phyloP scores from a whole-genome alignment of 2,797 vertebrate species.

The Pipistrellus kuhlii region DNA sequence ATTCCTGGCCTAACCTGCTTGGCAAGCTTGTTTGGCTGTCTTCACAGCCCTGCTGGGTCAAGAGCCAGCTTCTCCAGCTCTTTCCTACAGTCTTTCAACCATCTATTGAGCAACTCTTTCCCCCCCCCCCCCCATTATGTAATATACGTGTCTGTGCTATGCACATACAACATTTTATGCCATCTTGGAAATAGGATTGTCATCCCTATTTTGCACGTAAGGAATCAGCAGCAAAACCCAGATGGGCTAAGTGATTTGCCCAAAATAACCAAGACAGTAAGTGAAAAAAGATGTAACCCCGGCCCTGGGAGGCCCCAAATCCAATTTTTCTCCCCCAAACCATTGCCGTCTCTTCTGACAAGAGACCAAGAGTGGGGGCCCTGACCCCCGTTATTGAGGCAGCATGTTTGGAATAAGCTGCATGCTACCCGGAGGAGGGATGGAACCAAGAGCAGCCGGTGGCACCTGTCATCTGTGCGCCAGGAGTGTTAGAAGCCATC shows the following conservation, averaged over 20 bases:
- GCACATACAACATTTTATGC: too few species aligned
- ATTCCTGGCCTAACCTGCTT: background rate
- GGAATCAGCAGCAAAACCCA: background rate
- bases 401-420: background rate
- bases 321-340: fast-evolving
- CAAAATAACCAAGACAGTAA: background rate
- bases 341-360: background rate
- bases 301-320: background rate
- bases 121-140: too few species aligned
- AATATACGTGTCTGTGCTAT: fast-evolving
- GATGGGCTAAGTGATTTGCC: background rate
- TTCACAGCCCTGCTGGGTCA: background rate
- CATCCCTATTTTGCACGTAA: background rate
- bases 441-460: background rate
- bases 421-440: fast-evolving
- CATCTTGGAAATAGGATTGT: background rate
- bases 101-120: background rate
- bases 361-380: background rate
- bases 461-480: background rate
- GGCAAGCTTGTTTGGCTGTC: background rate
- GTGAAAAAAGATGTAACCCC: background rate
- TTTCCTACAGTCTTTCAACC: background rate
- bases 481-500: constrained; percentile 57
- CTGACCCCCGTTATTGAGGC: background rate
- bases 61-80: background rate